Base-by-base conservation (phyloP, 2,113 vertebrate genomes). In the Strigops habroptila region DNA sequence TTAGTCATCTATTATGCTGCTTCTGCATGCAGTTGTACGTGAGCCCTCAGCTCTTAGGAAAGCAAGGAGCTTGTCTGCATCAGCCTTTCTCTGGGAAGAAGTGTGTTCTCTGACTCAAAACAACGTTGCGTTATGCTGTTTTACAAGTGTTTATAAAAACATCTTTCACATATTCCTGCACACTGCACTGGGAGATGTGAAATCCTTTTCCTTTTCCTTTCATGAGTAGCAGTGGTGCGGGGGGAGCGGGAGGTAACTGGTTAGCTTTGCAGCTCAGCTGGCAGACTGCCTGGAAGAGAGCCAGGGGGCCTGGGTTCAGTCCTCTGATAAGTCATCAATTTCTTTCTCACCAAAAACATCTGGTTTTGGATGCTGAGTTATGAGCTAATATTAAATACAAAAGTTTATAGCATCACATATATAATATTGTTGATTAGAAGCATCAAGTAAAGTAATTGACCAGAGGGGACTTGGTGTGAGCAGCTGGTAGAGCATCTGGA, bases 361-460 rank as follows among this genome's bases (percentile, higher is more conserved):
- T 98, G 98, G 97, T 95, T 97, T 95, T 60, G 97, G 97, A 95
- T 95, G 95, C 95, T 97, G 98, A 98, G 93, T 98, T 98, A 98
- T 98, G 98, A 98, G 97, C 98, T 98, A 98, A 98, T 98, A 98
- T 98, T 97, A 97, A 98, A 96, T 97, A 97, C 97, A 98, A 98
- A 97, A 96, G 97, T 98, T 98, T 98, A 98, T 98, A 97, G 97
- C 96, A 98, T 98, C 97, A 88, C 97, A 98, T 98, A 98, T 98
- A 98, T 97, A 98, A 98, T 96, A 95, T 96, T 97, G 96, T 93
- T 98, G 97, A 98, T 98, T 98, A 97, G 97, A 98, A 97, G 97
- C 98, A 98, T 98, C 97, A 98, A 98, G 97, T 97, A 97, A 98
- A 98, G 98, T 97, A 98, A 98, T 97, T 98, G 98, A 97, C 88